Conservation (phyloP, 1,140 invertebrate species). For the Philotrypesis tridentata region DNA sequence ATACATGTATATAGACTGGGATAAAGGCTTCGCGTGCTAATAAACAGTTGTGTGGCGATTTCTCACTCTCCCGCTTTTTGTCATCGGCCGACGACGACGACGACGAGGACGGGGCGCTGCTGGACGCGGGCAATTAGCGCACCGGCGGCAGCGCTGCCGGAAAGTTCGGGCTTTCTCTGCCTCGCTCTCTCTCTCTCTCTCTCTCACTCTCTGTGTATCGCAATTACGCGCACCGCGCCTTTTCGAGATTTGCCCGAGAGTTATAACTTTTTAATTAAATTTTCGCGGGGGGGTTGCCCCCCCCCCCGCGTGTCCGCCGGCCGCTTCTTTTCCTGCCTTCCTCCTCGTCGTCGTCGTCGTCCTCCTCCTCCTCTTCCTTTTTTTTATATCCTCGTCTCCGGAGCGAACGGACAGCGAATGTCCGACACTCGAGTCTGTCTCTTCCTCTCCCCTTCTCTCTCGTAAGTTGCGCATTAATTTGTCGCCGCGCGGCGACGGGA, state of each 20-base stretch:
- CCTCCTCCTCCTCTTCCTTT: too few relatives aligned
- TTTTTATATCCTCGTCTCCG: not conserved
- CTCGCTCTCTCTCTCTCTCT: too few relatives aligned
- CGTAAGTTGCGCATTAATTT: not conserved
- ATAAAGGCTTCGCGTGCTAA: not conserved
- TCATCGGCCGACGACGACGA: not conserved
- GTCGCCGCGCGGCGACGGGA: too few relatives aligned
- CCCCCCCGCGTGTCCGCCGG: too few relatives aligned
- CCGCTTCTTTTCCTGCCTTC: too few relatives aligned
- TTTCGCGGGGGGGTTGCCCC: not conserved
- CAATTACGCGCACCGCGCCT: constrained; percentile 27
- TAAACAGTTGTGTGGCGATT: constrained; percentile 42
- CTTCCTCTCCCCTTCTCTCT: not conserved
- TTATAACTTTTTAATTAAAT: constrained; percentile 48
- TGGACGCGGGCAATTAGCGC: not conserved
- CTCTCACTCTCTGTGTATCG: too few relatives aligned
- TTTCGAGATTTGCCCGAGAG: constrained; percentile 27
- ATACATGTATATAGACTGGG: too few relatives aligned
- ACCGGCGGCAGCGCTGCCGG: not conserved
- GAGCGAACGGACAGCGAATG: too few relatives aligned
- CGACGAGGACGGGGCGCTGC: too few relatives aligned
- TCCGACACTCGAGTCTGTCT: not conserved
- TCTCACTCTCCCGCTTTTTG: constrained; percentile 1
- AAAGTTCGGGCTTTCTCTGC: not conserved
- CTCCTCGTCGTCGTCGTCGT: too few relatives aligned